Evolutionary conservation across 2,113 vertebrate genomes (phyloP), one percentile per base, ranked within the genome.

Genomic region (Catagonus wagneri): DNA sequence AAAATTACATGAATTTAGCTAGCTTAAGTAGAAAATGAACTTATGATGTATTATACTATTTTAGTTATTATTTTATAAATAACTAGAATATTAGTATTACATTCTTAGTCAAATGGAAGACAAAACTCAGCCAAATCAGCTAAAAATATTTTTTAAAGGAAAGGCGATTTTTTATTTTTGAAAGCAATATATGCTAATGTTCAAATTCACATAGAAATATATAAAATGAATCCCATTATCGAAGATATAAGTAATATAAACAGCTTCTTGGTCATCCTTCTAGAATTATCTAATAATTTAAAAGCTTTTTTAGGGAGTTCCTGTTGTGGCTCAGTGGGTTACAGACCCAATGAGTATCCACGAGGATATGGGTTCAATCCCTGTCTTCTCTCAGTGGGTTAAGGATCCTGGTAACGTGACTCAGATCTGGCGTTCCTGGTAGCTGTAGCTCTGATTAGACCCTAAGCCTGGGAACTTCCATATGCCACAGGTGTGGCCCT

Each of bases 91-190:
- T 58, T 34, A 92, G 17, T 15, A 81, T 76, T 89, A 93, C 44
- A 1, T 23, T 69, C 85, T 85, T 36, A 75, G 66, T 63, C 13
- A 9, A 87, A 68, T 39, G 29, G 19, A 83, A 81, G 25, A 95
- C 23, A 74, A 72, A 50, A 86, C 36, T 69, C 56, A 87, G 32
- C 27, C 76, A 79, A 76, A 81, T 16, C 54, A 7, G 22, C 32
- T 83, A 80, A 83, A 89, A 32, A 44, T 56, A 83, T 66, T 76
- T 90, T 69, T 68, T 36, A 83, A 68, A 60, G 17, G 7, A 69
- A 91, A 76, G 50, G 12, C 3, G 85, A 58, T 44, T 96, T 97
- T 94, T 86, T 83, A 72, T 36, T 29, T 88, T 94, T 93, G 60
- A 85, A 84, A 79, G 36, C 79, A 66, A 83, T 44, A 34, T 32